These are phyloP conservation scores for Ischnus inquisitorius DNA, from an alignment of 2,888 invertebrate species.

Conservation along the genomic window DNA sequence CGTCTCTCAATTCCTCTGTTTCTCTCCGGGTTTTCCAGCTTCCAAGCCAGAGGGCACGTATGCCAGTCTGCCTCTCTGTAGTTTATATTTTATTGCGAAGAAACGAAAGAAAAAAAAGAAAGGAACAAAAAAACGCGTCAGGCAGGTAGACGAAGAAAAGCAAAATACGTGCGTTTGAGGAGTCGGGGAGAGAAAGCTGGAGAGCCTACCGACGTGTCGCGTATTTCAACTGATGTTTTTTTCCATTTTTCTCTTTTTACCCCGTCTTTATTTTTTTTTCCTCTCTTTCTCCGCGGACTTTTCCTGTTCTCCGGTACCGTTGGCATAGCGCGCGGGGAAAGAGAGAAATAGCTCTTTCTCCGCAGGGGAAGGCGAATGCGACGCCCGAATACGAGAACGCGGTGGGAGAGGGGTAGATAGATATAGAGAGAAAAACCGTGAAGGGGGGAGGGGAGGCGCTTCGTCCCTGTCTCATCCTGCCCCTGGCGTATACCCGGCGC, in stretches of 20 bases:
- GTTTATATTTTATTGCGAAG: constrained; percentile 42
- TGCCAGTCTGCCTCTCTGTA: constrained; percentile 3
- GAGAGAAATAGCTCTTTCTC: constrained; percentile 6
- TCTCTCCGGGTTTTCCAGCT: background rate
- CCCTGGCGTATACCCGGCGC: constrained; percentile 70
- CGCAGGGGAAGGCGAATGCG: constrained; percentile 57
- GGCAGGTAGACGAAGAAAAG: background rate
- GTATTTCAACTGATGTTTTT: constrained; percentile 49
- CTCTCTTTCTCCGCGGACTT: constrained; percentile 25
- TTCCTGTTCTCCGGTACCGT: background rate
- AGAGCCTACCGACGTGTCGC: constrained; percentile 41
- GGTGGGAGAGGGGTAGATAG: constrained; percentile 40
- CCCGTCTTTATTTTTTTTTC: no score
- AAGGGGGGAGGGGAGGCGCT: background rate
- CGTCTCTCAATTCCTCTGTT: constrained; percentile 5
- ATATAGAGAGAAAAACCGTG: constrained; percentile 2
- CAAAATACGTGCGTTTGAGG: background rate
- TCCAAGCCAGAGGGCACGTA: constrained; percentile 19
- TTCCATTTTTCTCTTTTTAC: constrained; percentile 42
- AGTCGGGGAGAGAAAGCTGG: background rate
- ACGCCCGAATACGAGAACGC: constrained; percentile 52
- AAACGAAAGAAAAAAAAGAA: background rate
- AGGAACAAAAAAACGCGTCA: constrained; percentile 15
- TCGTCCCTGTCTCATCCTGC: constrained; percentile 44
- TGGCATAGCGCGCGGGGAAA: background rate